phyloP scores from a whole-genome alignment of 2,888 invertebrate species.

The Ichneumoninae sp. region DNA sequence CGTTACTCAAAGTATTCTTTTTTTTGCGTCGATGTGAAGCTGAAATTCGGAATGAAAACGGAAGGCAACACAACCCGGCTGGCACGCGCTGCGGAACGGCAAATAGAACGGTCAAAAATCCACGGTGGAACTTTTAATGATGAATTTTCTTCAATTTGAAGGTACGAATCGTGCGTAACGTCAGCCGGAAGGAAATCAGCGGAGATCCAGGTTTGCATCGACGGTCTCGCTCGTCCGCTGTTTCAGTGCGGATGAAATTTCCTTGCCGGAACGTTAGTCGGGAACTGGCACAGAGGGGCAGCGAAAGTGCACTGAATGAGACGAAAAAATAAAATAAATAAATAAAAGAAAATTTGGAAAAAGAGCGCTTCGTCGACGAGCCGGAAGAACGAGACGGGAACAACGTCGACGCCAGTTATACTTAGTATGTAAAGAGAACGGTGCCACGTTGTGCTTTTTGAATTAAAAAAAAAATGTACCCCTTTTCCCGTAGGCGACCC shows the following conservation, averaged over 20 bases:
- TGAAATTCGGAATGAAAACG: not conserved
- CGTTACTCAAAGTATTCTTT: not conserved
- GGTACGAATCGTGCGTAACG: not conserved
- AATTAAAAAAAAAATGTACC: not conserved
- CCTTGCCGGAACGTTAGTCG: not conserved
- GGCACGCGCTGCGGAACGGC: not conserved
- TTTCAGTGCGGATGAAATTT: not conserved
- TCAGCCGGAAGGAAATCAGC: not conserved
- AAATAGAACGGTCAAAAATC: not conserved
- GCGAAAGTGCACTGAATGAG: not conserved
- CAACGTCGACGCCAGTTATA: constrained; percentile 66
- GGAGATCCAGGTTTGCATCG: not conserved
- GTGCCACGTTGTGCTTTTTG: constrained; percentile 48
- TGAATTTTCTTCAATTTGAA: not conserved
- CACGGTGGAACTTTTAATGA: not conserved
- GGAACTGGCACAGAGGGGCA: not conserved
- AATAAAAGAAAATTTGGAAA: constrained; percentile 19
- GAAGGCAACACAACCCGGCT: not conserved
- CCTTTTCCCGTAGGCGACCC: constrained; percentile 41
- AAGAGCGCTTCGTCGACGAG: constrained; percentile 46
- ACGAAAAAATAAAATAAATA: constrained; percentile 3
- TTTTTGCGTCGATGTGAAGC: not conserved
- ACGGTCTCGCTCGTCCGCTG: not conserved
- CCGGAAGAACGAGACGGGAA: constrained; percentile 60
- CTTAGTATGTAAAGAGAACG: constrained; percentile 78